These are phyloP conservation scores for Chelonus formosanus DNA, from an alignment of 2,888 invertebrate species.

Conservation along the genomic window DNA sequence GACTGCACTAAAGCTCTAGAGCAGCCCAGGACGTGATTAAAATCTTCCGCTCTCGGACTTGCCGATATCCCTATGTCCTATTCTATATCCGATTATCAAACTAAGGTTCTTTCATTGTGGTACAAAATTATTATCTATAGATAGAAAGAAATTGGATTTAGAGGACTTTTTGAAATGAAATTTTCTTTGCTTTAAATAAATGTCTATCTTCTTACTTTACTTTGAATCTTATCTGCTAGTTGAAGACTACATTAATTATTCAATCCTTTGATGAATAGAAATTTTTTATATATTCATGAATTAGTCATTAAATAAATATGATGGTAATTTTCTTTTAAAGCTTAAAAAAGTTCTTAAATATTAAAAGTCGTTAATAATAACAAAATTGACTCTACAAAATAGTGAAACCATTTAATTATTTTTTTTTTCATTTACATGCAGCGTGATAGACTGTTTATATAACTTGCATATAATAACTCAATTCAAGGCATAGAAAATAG, in stretches of 20 bases:
- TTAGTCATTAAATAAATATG: neutral
- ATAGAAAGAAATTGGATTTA: constrained; percentile 1
- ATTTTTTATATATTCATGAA: neutral
- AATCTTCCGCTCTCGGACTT: constrained; percentile 33
- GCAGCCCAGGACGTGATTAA: constrained; percentile 36
- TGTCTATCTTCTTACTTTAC: neutral
- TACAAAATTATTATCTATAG: neutral
- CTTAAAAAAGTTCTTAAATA: too few relatives aligned
- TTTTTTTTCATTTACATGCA: too few relatives aligned
- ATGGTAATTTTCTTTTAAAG: too few relatives aligned
- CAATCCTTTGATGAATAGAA: neutral
- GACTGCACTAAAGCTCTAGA: constrained; percentile 16
- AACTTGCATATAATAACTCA: too few relatives aligned
- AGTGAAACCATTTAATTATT: too few relatives aligned
- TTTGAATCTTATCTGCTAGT: neutral
- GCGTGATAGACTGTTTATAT: too few relatives aligned
- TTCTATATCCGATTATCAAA: constrained; percentile 12
- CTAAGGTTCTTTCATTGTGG: neutral
- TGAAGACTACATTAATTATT: neutral
- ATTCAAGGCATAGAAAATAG: neutral
- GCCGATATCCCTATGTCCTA: constrained; percentile 15
- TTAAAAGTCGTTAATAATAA: too few relatives aligned
- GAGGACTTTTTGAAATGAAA: constrained; percentile 1
- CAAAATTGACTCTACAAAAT: too few relatives aligned
- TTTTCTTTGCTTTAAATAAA: neutral